Evolutionary conservation across 2,797 vertebrate species (phyloP).

Genomic region (Liparis tanakae): DNA sequence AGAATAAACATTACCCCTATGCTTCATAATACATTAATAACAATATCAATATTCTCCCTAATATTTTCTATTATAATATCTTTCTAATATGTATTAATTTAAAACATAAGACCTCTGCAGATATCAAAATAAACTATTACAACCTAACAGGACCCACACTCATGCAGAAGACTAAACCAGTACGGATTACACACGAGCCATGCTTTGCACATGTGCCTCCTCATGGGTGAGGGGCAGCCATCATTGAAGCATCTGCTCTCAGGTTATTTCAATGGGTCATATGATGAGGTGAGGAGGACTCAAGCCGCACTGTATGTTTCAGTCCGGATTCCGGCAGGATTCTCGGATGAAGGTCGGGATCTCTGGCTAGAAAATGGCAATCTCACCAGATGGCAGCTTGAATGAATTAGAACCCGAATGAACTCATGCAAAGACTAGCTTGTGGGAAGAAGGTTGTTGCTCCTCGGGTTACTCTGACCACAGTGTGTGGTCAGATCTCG

Average conservation of each 20-base stretch:
- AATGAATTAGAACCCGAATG: slow-evolving; percentile 48
- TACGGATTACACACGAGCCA: slow-evolving; percentile 24
- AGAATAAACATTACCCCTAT: too few relatives aligned
- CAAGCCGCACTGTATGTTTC: slow-evolving; percentile 44
- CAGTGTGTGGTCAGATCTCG: slow-evolving; percentile 29
- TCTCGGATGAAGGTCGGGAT: slow-evolving; percentile 51
- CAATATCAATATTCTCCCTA: too few relatives aligned
- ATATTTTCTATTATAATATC: too few relatives aligned
- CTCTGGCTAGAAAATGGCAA: slow-evolving; percentile 30
- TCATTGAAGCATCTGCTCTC: slow-evolving; percentile 71
- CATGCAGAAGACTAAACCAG: background rate
- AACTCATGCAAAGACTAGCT: slow-evolving; percentile 28
- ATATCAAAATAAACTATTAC: too few relatives aligned
- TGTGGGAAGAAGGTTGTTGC: slow-evolving; percentile 14
- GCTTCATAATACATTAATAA: too few relatives aligned
- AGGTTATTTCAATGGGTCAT: slow-evolving; percentile 68
- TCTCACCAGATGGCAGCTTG: slow-evolving; percentile 59
- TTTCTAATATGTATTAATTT: too few relatives aligned
- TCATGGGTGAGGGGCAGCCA: slow-evolving; percentile 45
- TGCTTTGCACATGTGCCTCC: slow-evolving; percentile 51
- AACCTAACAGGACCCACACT: too few relatives aligned
- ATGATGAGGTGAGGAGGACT: slow-evolving; percentile 62
- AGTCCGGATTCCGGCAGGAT: slow-evolving; percentile 49
- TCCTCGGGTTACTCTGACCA: slow-evolving; percentile 23
- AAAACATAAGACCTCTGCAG: too few relatives aligned